phyloP scores from a whole-genome alignment of 2,888 invertebrate genomes.

The Tachina fera region DNA sequence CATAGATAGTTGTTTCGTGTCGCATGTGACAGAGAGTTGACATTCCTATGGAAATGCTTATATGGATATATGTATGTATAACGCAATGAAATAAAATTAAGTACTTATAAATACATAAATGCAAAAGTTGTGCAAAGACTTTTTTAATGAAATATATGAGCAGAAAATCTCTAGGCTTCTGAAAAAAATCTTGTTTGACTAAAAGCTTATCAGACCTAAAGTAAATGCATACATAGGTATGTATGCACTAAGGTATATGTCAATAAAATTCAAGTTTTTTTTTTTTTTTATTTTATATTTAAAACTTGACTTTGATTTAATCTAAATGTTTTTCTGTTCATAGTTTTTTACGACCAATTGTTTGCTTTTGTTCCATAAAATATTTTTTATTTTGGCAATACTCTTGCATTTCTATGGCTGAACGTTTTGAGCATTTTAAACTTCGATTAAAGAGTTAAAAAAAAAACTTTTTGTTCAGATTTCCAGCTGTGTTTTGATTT shows the following conservation, averaged over 20 bases:
- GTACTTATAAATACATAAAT: no score
- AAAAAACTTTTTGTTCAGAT: neutral
- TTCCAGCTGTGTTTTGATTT: constrained; percentile 45
- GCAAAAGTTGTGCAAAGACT: no score
- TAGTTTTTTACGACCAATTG: constrained; percentile 25
- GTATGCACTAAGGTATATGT: neutral
- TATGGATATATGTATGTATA: no score
- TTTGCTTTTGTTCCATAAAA: neutral
- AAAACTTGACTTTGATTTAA: constrained; percentile 34
- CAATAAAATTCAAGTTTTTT: neutral
- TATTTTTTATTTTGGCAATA: neutral
- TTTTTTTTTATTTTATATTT: constrained; percentile 10
- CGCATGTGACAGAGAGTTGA: no score
- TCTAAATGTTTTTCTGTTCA: neutral
- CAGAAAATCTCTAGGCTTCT: no score
- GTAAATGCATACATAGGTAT: neutral
- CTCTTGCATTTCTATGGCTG: constrained; percentile 8
- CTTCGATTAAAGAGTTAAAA: constrained; percentile 4
- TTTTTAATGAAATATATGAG: no score
- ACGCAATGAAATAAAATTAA: no score
- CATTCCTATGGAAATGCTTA: no score
- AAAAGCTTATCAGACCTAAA: no score
- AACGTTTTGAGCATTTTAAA: constrained; percentile 26
- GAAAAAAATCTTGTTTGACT: no score
- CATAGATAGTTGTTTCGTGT: no score